Evolutionary conservation across 2,888 invertebrate genomes (phyloP).

Genomic region (Dolichopus griseipennis): DNA sequence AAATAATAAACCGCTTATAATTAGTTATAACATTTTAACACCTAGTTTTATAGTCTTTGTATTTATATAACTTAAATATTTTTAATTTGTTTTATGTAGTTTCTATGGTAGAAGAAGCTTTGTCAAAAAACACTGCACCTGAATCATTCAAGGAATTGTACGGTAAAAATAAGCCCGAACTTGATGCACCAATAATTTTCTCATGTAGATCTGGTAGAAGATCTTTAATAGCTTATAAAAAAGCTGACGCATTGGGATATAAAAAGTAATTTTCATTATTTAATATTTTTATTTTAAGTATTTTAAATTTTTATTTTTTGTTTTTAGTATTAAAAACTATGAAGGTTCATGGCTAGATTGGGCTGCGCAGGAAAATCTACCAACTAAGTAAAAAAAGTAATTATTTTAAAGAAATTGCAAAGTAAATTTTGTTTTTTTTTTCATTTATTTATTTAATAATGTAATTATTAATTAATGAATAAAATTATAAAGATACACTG

Average conservation of each 20-base stretch:
- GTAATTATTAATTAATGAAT: too few species aligned
- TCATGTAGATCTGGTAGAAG: constrained; percentile 60
- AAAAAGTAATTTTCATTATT: constrained; percentile 13
- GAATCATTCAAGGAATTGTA: constrained; percentile 51
- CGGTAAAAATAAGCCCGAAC: constrained; percentile 50
- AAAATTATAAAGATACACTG: too few species aligned
- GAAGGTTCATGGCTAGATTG: constrained; percentile 8
- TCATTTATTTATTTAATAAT: too few species aligned
- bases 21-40: too few species aligned
- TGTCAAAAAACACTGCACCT: constrained; percentile 10
- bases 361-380: not conserved
- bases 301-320: not conserved
- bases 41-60: too few species aligned
- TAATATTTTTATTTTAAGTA: not conserved
- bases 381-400: too few species aligned
- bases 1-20: too few species aligned
- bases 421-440: too few species aligned
- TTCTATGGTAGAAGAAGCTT: too few species aligned
- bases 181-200: constrained; percentile 53
- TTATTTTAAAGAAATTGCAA: too few species aligned
- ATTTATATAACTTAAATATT: too few species aligned
- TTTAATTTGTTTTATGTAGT: too few species aligned
- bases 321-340: constrained; percentile 1
- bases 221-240: constrained; percentile 53
- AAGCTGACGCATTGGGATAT: constrained; percentile 35